Conservation (phyloP, 2,888 invertebrate genomes). For the Hesperia comma region DNA sequence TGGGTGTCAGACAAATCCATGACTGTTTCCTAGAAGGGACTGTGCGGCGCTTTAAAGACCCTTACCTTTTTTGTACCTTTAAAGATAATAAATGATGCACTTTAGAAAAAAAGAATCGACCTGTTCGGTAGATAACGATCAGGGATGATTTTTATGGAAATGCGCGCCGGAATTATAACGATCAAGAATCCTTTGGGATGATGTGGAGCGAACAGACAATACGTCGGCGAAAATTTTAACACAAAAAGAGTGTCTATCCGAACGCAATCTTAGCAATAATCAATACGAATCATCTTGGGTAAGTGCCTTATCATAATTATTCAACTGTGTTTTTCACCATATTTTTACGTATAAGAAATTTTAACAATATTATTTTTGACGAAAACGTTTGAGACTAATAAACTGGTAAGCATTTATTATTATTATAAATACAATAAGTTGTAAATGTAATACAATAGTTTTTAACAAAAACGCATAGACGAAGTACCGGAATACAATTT, state of each 20-base stretch:
- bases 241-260: constrained; percentile 23
- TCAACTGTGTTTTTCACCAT: too few species aligned
- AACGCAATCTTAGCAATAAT: not conserved
- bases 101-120: constrained; percentile 79
- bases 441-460: not conserved
- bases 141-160: constrained; percentile 82
- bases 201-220: constrained; percentile 80
- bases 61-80: constrained; percentile 75
- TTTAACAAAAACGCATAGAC: not conserved
- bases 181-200: constrained; percentile 80
- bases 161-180: constrained; percentile 80
- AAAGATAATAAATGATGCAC: constrained; percentile 83
- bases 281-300: not conserved
- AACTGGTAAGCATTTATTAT: too few species aligned
- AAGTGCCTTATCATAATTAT: not conserved
- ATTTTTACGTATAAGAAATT: too few species aligned
- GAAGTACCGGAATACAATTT: not conserved
- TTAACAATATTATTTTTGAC: too few species aligned
- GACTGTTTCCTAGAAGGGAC: constrained; percentile 78
- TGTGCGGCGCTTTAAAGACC: constrained; percentile 79
- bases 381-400: too few species aligned
- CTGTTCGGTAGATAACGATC: constrained; percentile 82
- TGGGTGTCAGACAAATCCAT: constrained; percentile 80
- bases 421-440: too few species aligned
- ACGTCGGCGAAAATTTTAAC: constrained; percentile 65